These are phyloP conservation scores for Cheilosia soror DNA, from an alignment of 2,888 invertebrate genomes.

Conservation along the genomic window DNA sequence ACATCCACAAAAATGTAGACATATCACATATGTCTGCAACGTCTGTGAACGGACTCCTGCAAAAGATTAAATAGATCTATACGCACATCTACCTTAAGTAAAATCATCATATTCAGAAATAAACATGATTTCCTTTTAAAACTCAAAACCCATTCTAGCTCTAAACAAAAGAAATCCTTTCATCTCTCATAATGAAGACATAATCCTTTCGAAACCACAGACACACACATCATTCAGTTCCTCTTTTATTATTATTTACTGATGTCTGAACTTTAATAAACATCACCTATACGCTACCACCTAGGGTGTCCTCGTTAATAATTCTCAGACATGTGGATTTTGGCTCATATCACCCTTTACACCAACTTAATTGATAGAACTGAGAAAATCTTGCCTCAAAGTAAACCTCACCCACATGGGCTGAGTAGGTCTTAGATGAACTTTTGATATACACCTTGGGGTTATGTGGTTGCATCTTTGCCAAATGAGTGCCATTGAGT, in stretches of 20 bases:
- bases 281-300: background rate
- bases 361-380: background rate
- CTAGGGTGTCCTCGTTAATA: background rate
- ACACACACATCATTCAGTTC: background rate
- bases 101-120: no score
- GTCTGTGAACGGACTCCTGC: no score
- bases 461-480: no score
- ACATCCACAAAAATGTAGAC: no score
- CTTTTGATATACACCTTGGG: no score
- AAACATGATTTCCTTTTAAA: no score
- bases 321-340: background rate
- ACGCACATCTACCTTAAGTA: no score
- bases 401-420: background rate
- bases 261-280: conserved; percentile 4
- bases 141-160: no score
- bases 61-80: no score
- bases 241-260: conserved; percentile 12
- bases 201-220: background rate
- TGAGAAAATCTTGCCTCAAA: background rate
- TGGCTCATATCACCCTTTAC: background rate
- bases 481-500: no score
- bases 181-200: background rate
- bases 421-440: no score
- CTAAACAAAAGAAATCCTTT: background rate
- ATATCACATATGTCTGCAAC: no score